Evolutionary conservation across 2,797 vertebrate genomes (phyloP).

Genomic region (Crypturellus tataupa): DNA sequence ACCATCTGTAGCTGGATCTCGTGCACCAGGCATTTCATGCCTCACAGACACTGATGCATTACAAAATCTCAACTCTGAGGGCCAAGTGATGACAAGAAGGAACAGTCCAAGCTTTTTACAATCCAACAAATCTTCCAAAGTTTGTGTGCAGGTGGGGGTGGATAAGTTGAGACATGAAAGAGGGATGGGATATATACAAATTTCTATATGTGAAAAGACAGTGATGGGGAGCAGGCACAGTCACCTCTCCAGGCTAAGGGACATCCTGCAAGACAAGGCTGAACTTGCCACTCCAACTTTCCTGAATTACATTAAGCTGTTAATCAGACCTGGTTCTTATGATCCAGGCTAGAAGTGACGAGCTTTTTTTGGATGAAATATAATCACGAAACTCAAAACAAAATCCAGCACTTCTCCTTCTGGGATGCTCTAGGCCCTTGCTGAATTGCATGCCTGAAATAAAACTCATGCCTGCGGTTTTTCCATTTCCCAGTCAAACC

Average conservation of each 20-base stretch:
- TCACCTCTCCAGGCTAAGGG: background rate
- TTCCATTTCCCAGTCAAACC: background rate
- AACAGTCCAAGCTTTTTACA: background rate
- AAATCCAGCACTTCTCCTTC: background rate
- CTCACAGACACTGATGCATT: fast-evolving
- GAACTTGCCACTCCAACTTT: background rate
- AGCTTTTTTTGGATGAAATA: background rate
- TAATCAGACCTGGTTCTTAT: background rate
- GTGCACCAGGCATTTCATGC: background rate
- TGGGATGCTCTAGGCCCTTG: background rate
- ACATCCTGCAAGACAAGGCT: background rate
- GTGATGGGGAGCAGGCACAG: background rate
- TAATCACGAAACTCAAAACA: background rate
- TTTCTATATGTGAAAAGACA: background rate
- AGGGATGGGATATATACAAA: background rate
- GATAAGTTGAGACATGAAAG: background rate
- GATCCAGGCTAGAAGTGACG: background rate
- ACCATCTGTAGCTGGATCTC: background rate
- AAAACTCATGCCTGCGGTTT: background rate
- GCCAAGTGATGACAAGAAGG: background rate
- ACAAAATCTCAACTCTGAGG: background rate
- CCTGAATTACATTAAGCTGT: background rate
- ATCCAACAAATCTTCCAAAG: background rate
- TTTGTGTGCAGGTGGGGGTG: background rate
- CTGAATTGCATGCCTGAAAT: background rate